Evolutionary conservation across 2,113 vertebrate species (phyloP).

Genomic region (Campylomormyrus tamandua): DNA sequence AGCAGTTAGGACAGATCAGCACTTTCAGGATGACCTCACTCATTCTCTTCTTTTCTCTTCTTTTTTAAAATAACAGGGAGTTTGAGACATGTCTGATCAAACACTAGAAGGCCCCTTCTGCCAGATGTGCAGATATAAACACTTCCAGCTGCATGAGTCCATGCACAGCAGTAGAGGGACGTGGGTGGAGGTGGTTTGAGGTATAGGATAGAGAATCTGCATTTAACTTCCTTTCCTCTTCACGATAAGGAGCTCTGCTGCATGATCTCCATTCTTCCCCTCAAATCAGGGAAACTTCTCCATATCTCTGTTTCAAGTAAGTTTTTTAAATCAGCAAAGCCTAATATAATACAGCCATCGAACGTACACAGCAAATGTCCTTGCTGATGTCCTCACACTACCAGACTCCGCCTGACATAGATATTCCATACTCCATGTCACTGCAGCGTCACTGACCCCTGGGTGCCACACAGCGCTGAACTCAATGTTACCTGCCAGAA

Average conservation of each 20-base stretch:
- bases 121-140: constrained; percentile 47
- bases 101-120: constrained; percentile 28
- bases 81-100: constrained; percentile 45
- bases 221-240: constrained; percentile 35
- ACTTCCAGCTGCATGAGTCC: constrained; percentile 57
- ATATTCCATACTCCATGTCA: background rate
- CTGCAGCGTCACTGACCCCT: background rate
- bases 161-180: constrained; percentile 47
- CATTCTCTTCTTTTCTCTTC: constrained; percentile 21
- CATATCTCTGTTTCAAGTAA: constrained; percentile 51
- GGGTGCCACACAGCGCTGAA: background rate
- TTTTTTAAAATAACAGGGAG: background rate
- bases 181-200: constrained; percentile 23
- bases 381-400: background rate
- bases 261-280: constrained; percentile 32
- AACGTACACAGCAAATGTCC: constrained; percentile 22
- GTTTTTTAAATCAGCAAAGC: constrained; percentile 35
- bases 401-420: background rate
- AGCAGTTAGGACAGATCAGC: background rate
- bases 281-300: constrained; percentile 60
- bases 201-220: constrained; percentile 1
- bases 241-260: constrained; percentile 49
- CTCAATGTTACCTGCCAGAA: background rate
- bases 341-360: constrained; percentile 18
- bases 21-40: constrained; percentile 14